A percentile compares a stretch with the other conserved stretches of the same genome.
Conservation (phyloP, 2,888 invertebrate genomes). For the Kryphioiulus occultus region DNA sequence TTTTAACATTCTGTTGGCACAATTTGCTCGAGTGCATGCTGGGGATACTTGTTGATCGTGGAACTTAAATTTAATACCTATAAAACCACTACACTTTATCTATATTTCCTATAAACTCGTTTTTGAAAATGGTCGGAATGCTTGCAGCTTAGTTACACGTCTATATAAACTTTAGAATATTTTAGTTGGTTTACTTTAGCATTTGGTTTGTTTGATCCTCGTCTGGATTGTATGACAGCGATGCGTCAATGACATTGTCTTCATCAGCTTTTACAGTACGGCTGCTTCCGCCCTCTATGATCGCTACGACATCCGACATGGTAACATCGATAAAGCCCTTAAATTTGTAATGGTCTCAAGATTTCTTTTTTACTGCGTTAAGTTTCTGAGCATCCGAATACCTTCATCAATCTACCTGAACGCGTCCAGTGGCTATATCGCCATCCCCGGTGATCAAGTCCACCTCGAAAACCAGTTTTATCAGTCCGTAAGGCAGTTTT, state of each 20-base stretch:
- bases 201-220: background rate
- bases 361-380: background rate
- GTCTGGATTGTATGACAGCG: slow-evolving; percentile 43
- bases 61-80: no score
- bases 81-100: no score
- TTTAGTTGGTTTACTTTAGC: background rate
- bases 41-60: no score
- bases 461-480: slow-evolving; percentile 10
- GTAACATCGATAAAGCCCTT: slow-evolving; percentile 28
- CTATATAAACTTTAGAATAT: no score
- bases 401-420: background rate
- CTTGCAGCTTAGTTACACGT: no score
- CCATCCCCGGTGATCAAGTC: background rate
- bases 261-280: background rate
- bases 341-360: background rate
- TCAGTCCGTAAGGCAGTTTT: slow-evolving; percentile 29
- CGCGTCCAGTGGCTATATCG: background rate
- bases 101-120: no score
- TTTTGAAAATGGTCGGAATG: no score
- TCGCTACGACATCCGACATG: background rate
- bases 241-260: background rate
- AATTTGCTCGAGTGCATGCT: no score
- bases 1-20: no score
- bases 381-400: background rate
- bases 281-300: background rate